phyloP scores from a whole-genome alignment of 1,140 invertebrate genomes.

The Ephestia elutella region DNA sequence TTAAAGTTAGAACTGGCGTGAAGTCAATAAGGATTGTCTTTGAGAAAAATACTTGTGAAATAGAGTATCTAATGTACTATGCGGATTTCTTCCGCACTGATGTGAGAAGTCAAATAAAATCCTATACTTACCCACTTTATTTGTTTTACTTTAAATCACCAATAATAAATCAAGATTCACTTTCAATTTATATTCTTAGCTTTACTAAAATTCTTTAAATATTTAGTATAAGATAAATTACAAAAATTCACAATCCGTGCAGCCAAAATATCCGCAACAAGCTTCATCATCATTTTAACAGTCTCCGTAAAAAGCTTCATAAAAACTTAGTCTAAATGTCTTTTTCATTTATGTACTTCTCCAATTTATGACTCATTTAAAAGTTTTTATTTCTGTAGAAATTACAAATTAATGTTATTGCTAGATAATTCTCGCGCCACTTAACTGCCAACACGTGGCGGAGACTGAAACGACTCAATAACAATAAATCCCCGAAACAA shows the following conservation, averaged over 20 bases:
- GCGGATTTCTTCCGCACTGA: not conserved
- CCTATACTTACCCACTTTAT: not conserved
- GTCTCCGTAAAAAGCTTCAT: too few species aligned
- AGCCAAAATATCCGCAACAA: too few species aligned
- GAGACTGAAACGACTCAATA: not conserved
- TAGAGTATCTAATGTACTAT: not conserved
- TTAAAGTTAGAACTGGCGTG: too few species aligned
- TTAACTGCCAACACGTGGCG: not conserved
- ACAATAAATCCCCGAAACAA: not conserved
- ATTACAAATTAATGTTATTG: not conserved
- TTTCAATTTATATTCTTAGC: too few species aligned
- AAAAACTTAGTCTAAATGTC: too few species aligned
- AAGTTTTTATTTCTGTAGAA: not conserved
- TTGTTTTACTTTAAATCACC: not conserved
- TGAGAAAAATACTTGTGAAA: not conserved
- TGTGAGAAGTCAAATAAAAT: not conserved
- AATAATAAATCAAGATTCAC: too few species aligned
- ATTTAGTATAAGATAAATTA: too few species aligned
- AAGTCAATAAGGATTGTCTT: not conserved
- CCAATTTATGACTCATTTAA: not conserved
- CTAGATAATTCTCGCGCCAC: not conserved
- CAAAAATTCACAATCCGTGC: too few species aligned
- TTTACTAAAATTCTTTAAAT: too few species aligned
- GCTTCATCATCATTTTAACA: too few species aligned
- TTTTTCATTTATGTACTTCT: too few species aligned